Base-by-base conservation (phyloP, 2,113 vertebrate genomes). In the Plectropomus leopardus region DNA sequence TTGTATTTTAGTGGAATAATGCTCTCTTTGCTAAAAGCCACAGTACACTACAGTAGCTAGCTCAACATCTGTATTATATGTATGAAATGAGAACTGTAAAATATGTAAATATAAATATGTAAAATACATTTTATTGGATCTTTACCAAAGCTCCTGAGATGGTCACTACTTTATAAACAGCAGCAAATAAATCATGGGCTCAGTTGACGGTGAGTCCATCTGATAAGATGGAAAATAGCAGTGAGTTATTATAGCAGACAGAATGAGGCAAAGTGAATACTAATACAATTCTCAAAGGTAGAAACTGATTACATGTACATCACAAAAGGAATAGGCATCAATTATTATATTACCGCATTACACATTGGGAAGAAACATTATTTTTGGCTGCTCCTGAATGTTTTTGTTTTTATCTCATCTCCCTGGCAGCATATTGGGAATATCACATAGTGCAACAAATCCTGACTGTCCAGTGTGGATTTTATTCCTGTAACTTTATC, bases 221-320 rank as follows among this genome's bases (percentile, higher is more conserved):
- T 51, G 69, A 63, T 69, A 44, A 60, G 53, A 54, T 55, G 44
- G 16, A 47, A 59, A 72, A 36, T 5, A 53, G 13, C n/a, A 2
- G 26, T 26, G 54, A 21, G 47, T 57, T 76, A 40, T 23, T 36
- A 61, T 16, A 64, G 30, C 15, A 16, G 54, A 59, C 28, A 36
- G 7, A 28, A 67, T 9, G 68, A 15, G 36, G n/a, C 42, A 66
- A 66, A 36, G 47, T 71, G 45, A 67, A 72, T 48, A 55, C 60
- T 42, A 24, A 59, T 68, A 10, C 45, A n/a, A 55, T 21, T 40
- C 47, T 28, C 50, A 57, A 19, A 63, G 48, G 63, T 34, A 48
- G 23, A 26, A 60, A 47, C 34, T 26, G 60, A 67, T 78, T 71
- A 75, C 59, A 76, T 34, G 24, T 36, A 42, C 72, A 48, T 68